A percentile compares a stretch with the other conserved stretches of the same genome.
Evolutionary conservation across 2,888 invertebrate genomes (phyloP).

Genomic region (Euproctis similis): DNA sequence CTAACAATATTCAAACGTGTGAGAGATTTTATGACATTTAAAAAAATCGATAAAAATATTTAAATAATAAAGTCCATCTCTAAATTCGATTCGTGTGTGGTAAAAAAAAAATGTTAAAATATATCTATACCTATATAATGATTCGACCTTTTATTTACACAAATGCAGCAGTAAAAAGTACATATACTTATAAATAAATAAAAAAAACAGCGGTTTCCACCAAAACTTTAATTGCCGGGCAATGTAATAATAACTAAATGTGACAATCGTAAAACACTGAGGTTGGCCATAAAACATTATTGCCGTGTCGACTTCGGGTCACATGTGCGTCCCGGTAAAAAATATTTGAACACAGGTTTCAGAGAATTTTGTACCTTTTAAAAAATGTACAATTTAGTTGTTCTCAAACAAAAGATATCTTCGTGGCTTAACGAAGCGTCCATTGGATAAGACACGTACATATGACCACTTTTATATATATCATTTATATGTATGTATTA

Average conservation of each 20-base stretch:
- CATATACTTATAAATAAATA: no score
- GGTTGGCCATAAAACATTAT: constrained; percentile 63
- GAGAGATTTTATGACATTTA: no score
- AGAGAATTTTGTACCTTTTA: no score
- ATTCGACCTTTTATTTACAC: constrained; percentile 67
- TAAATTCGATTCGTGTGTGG: constrained; percentile 64
- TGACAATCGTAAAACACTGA: constrained; percentile 72
- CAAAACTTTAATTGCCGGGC: constrained; percentile 72
- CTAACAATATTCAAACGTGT: no score
- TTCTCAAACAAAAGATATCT: constrained; percentile 1
- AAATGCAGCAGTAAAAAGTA: constrained; percentile 67
- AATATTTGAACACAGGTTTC: constrained; percentile 25
- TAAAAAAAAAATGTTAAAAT: no score
- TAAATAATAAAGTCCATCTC: constrained; percentile 38
- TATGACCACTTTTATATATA: no score
- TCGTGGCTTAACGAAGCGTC: no score
- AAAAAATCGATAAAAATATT: no score
- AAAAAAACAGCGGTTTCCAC: constrained; percentile 67
- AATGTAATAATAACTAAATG: constrained; percentile 75
- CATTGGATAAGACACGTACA: no score
- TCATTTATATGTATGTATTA: no score
- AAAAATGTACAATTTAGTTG: no score
- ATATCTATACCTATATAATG: no score
- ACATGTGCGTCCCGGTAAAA: constrained; percentile 35
- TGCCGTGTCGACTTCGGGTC: constrained; percentile 44